phyloP scores from a whole-genome alignment of 2,797 vertebrate species.

The Chelon labrosus region DNA sequence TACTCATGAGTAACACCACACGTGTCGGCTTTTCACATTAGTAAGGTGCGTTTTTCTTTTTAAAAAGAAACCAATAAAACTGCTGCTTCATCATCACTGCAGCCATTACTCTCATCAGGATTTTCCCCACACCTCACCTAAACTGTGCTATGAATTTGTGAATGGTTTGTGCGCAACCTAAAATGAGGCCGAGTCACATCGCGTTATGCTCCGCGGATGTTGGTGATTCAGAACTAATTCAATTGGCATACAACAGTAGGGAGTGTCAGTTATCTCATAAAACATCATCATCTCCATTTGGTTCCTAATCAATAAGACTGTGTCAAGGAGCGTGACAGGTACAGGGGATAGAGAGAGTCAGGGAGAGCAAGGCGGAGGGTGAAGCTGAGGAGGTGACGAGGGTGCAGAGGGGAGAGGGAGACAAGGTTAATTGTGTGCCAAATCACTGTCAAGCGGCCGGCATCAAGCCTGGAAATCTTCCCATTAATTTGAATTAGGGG shows the following conservation, averaged over 20 bases:
- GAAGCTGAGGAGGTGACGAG: conserved; percentile 50
- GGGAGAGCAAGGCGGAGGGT: conserved; percentile 11
- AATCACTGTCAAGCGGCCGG: conserved; percentile 68
- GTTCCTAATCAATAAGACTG: conserved; percentile 70
- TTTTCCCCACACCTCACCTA: conserved; percentile 6
- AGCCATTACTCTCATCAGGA: background rate
- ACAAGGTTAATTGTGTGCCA: conserved; percentile 81
- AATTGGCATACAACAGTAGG: conserved; percentile 55
- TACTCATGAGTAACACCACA: background rate
- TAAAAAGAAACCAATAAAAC: background rate
- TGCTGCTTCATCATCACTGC: background rate
- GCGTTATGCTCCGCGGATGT: conserved; percentile 21
- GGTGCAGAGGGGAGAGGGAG: conserved; percentile 48
- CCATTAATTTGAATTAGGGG: conserved; percentile 81
- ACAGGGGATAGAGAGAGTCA: conserved; percentile 19
- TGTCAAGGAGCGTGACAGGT: conserved; percentile 57
- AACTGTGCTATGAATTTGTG: background rate
- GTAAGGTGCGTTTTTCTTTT: background rate
- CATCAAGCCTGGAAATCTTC: conserved; percentile 83
- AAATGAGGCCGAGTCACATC: conserved; percentile 26
- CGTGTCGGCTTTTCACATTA: background rate
- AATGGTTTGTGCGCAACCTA: conserved; percentile 6
- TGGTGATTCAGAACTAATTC: conserved; percentile 59
- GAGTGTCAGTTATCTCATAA: conserved; percentile 66
- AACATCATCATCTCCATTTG: conserved; percentile 62